Base-by-base conservation (phyloP, 2,113 vertebrate genomes). In the Anser brachyrhynchus region DNA sequence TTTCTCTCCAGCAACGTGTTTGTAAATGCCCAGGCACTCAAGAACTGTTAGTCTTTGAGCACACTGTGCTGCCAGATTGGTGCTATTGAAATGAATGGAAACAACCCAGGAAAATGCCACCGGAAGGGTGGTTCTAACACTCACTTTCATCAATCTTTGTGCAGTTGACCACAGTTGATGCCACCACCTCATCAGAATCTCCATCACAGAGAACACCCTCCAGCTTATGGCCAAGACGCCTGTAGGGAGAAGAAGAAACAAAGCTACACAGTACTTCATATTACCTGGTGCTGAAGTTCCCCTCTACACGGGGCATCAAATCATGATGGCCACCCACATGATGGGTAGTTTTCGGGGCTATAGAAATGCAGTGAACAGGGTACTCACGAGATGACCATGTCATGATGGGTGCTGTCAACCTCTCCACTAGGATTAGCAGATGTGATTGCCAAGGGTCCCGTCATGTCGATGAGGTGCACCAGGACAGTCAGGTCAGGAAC, bases 401-500 rank as follows among this genome's bases (percentile, higher is more conserved):
- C 96, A 7, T 99, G 99, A 96, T 99, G 99, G 9, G 98, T 99
- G 96, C 99, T 99, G 97, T 99, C 99, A 13, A 91, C 70, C 88
- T 99, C 99, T 74, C 98, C 99, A 1, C 99, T 99, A 18, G 99
- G 99, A 73, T 99, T 99, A 49, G 99, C 99, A 13, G 99, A 99
- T 4, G 99, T 99, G 75, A 99, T 98, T 12, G 99, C 99, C 67
- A 99, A 91, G 10, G 99, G 98, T 3, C 99, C 99, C 0, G 99
- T 99, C 94, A 99, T 98, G 93, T 98, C 95, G 44, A 98, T 99
- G 43, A 99, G 97, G 85, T 99, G 98, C 43, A 97, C 91, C 10
- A 98, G 98, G 62, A 99, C 98, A 0, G 98, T 98, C 93, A 99
- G 98, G 96, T 99, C 98, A 4, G 99, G 99, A 13, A 99, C 98